Evolutionary conservation across 2,888 invertebrate species (phyloP).

Genomic region (Drosophila picticornis): DNA sequence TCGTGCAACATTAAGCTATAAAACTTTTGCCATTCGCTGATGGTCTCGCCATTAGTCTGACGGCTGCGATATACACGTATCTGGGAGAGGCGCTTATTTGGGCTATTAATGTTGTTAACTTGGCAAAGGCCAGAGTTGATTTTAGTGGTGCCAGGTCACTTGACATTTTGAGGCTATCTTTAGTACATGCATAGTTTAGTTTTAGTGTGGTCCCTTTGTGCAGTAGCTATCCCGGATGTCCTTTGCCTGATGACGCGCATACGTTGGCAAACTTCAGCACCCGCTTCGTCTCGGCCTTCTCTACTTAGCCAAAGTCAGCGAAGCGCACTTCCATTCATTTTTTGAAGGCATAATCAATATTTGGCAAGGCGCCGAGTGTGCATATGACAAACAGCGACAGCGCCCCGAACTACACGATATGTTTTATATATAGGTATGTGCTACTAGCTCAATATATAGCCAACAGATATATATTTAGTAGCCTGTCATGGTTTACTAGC

Average conservation of each 20-base stretch:
- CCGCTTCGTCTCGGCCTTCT: background rate
- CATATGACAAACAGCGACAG: slow-evolving; percentile 78
- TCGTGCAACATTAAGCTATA: slow-evolving; percentile 38
- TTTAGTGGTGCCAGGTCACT: slow-evolving; percentile 32
- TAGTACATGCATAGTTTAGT: slow-evolving; percentile 16
- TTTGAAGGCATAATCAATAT: slow-evolving; percentile 76
- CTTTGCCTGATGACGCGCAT: slow-evolving; percentile 64
- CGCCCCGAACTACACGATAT: slow-evolving; percentile 55
- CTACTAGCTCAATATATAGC: slow-evolving; percentile 19
- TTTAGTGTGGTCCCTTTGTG: slow-evolving; percentile 40
- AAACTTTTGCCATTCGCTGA: slow-evolving; percentile 41
- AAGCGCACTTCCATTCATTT: slow-evolving; percentile 78
- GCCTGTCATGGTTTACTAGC: slow-evolving; percentile 25
- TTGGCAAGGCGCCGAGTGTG: slow-evolving; percentile 74
- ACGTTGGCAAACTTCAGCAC: slow-evolving; percentile 36
- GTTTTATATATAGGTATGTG: slow-evolving; percentile 16
- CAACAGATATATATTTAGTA: slow-evolving; percentile 20
- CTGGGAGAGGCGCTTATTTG: slow-evolving; percentile 38
- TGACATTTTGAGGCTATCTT: slow-evolving; percentile 28
- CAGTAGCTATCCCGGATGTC: slow-evolving; percentile 69
- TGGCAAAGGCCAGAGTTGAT: slow-evolving; percentile 36
- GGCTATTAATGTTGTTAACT: slow-evolving; percentile 68
- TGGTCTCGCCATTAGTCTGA: slow-evolving; percentile 33
- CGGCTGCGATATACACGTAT: slow-evolving; percentile 15
- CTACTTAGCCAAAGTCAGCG: slow-evolving; percentile 58